Evolutionary conservation across 2,888 invertebrate genomes (phyloP).

Genomic region (Dascillus cervinus): DNA sequence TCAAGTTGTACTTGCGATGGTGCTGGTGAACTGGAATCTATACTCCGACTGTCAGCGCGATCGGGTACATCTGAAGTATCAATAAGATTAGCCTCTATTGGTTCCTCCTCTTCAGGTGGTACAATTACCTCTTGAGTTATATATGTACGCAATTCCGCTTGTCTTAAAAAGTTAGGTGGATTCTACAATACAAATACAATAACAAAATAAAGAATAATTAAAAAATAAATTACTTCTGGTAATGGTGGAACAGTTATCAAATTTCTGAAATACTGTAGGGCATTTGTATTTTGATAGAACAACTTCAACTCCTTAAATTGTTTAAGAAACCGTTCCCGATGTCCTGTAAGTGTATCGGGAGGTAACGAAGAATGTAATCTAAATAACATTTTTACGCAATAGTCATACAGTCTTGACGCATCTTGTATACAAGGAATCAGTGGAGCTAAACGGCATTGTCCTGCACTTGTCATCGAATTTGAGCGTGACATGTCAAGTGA

Average conservation of each 20-base stretch:
- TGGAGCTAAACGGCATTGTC: slow-evolving; percentile 94
- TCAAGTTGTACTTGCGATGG: slow-evolving; percentile 33
- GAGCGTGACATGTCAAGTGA: slow-evolving; percentile 89
- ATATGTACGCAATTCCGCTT: slow-evolving; percentile 89
- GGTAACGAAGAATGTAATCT: slow-evolving; percentile 87
- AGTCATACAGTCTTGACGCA: slow-evolving; percentile 93
- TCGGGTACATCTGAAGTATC: slow-evolving; percentile 54
- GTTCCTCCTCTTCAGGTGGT: slow-evolving; percentile 57
- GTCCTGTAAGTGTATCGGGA: slow-evolving; percentile 84
- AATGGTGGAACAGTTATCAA: slow-evolving; percentile 87
- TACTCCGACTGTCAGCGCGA: slow-evolving; percentile 34
- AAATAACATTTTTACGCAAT: slow-evolving; percentile 92
- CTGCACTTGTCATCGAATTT: slow-evolving; percentile 95
- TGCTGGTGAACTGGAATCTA: slow-evolving; percentile 42
- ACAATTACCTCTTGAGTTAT: slow-evolving; percentile 88
- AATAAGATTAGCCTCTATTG: slow-evolving; percentile 55
- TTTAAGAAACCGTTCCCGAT: slow-evolving; percentile 80
- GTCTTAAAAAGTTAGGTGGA: slow-evolving; percentile 90
- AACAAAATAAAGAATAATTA: background rate
- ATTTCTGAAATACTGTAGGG: slow-evolving; percentile 95
- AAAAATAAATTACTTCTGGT: slow-evolving; percentile 58
- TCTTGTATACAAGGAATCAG: slow-evolving; percentile 93
- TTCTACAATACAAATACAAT: slow-evolving; percentile 43
- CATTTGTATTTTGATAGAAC: slow-evolving; percentile 89
- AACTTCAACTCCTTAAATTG: slow-evolving; percentile 82